phyloP scores from a whole-genome alignment of 2,888 invertebrate species.

The Sceliomorpha sp. region DNA sequence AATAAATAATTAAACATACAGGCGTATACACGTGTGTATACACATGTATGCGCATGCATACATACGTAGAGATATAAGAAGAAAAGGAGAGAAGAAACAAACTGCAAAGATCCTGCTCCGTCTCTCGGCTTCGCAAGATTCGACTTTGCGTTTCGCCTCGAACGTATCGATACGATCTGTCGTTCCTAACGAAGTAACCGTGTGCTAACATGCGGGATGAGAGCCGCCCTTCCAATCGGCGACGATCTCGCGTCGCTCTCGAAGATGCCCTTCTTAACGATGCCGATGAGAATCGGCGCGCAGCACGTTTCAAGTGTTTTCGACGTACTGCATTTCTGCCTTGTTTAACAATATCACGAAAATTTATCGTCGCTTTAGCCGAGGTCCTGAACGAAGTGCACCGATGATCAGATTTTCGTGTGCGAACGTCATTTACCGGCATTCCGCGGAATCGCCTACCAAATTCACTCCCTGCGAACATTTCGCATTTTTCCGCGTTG shows the following conservation, averaged over 20 bases:
- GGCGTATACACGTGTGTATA: too few species aligned
- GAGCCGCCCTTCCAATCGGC: conserved; percentile 66
- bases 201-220: conserved; percentile 64
- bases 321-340: conserved; percentile 58
- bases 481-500: too few species aligned
- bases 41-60: background rate
- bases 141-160: conserved; percentile 64
- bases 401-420: conserved; percentile 49
- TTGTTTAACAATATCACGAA: conserved; percentile 60
- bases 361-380: conserved; percentile 54
- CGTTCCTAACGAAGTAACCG: conserved; percentile 69
- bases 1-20: too few species aligned
- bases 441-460: conserved; percentile 33
- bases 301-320: conserved; percentile 60
- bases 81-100: conserved; percentile 31
- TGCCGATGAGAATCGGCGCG: conserved; percentile 59
- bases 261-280: conserved; percentile 60
- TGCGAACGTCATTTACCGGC: conserved; percentile 49
- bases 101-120: conserved; percentile 51
- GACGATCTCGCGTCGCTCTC: conserved; percentile 65
- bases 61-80: background rate
- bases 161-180: conserved; percentile 67
- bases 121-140: conserved; percentile 57
- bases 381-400: conserved; percentile 34
- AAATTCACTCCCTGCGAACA: conserved; percentile 22